These are phyloP conservation scores for Hydriomena furcata DNA, from an alignment of 2,888 invertebrate species.

Conservation along the genomic window DNA sequence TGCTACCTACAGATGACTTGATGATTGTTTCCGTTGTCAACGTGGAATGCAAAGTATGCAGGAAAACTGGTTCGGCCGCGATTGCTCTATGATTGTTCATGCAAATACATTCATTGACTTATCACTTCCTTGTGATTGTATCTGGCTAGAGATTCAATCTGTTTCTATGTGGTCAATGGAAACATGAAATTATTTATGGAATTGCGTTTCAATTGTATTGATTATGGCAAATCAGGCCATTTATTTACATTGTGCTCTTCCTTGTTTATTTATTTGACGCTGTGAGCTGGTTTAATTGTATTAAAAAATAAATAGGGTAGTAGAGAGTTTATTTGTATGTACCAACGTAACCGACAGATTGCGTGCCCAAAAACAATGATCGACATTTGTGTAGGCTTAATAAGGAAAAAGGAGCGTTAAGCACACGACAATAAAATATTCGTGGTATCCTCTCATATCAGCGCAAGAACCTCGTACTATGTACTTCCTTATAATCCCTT, in stretches of 20 bases:
- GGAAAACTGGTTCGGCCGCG: constrained; percentile 28
- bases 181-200: background rate
- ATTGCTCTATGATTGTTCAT: constrained; percentile 21
- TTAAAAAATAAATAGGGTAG: constrained; percentile 46
- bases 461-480: constrained; percentile 39
- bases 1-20: constrained; percentile 11
- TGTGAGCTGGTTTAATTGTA: background rate
- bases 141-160: constrained; percentile 4
- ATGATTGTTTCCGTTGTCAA: constrained; percentile 18
- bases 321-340: constrained; percentile 50
- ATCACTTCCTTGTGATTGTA: constrained; percentile 13
- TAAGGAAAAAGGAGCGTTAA: constrained; percentile 48
- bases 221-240: background rate
- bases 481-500: too few species aligned
- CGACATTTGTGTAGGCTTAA: constrained; percentile 58
- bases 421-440: constrained; percentile 51
- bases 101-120: constrained; percentile 15
- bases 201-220: background rate
- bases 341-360: constrained; percentile 53
- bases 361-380: constrained; percentile 72
- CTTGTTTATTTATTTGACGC: background rate
- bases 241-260: background rate
- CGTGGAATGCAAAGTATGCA: constrained; percentile 28
- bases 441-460: constrained; percentile 46
- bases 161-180: constrained; percentile 37